Conservation (phyloP, 2,113 vertebrate species). For the Pelodiscus sinensis region DNA sequence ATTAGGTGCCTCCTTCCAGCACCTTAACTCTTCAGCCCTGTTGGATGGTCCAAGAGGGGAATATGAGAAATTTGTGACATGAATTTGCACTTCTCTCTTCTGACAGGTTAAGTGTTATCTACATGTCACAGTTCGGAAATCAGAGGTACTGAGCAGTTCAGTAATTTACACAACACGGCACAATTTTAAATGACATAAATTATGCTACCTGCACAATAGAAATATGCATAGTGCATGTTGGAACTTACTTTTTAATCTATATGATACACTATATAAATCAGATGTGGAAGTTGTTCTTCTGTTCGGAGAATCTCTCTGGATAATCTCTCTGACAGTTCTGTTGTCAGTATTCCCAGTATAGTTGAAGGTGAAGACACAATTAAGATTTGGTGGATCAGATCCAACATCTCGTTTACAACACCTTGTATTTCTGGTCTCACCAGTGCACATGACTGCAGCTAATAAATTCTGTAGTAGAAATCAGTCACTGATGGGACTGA, state of each 20-base stretch:
- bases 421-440: slow-evolving; percentile 36
- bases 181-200: not conserved
- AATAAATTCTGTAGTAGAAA: slow-evolving; percentile 12
- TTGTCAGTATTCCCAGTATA: slow-evolving; percentile 6
- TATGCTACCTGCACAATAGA: not conserved
- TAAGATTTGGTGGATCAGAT: slow-evolving; percentile 22
- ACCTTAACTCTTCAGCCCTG: not conserved
- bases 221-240: not conserved
- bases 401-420: slow-evolving; percentile 26
- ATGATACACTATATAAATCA: not conserved
- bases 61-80: not conserved
- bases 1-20: not conserved
- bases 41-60: not conserved
- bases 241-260: not conserved
- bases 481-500: not conserved
- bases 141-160: not conserved
- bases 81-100: not conserved
- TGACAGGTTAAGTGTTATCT: not conserved
- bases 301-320: not conserved
- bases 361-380: not conserved
- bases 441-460: not conserved
- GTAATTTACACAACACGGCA: not conserved
- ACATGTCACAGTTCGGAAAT: not conserved
- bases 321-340: slow-evolving; percentile 4
- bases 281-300: not conserved